Evolutionary conservation across 2,113 vertebrate species (phyloP), one percentile per base, ranked within the genome.

Genomic region (Athene noctua): DNA sequence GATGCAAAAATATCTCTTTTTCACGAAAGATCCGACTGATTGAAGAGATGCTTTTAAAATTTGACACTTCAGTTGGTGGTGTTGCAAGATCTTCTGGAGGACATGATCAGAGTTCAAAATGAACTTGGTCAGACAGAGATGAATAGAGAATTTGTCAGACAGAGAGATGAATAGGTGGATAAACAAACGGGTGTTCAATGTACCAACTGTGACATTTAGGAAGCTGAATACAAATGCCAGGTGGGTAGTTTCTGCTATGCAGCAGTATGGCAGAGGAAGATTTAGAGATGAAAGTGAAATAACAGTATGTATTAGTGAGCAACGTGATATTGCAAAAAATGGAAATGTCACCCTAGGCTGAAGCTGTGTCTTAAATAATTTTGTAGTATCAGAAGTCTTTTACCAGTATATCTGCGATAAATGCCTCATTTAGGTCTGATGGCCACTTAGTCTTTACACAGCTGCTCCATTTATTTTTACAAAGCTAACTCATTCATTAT

Each of bases 401-500:
- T 55, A 71, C 13, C n/a, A 74, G 68, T 63, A 74, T 59, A 81
- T 75, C 42, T 59, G 27, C 13, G 16, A 87, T 78, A 75, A 95
- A 91, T 91, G 29, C 15, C 26, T 94, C 13, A 2, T 74, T 93
- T 55, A 81, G 49, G 42, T 58, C 61, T 81, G 47, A 63, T 85
- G 38, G 32, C 13, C 51, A 42, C 34, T 91, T 80, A 73, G 65
- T 70, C 46, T 91, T 67, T 54, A 21, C 8, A 15, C 61, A 81
- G 59, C 32, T 94, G 38, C 40, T 93, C 42, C 77, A 66, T 84
- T 97, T 87, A 46, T 54, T 95, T 94, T 94, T 87, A 62, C 38
- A 89, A 91, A 91, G 63, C 27, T 11, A 57, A 61, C 3, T 66
- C 36, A 25, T 86, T 84, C 34, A 20, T 91, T 80, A 40, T 12